Percentiles rank a stretch among this genome's conserved stretches.
These are phyloP conservation scores for Ylistrum balloti DNA, from an alignment of 1,140 invertebrate genomes.

Conservation along the genomic window DNA sequence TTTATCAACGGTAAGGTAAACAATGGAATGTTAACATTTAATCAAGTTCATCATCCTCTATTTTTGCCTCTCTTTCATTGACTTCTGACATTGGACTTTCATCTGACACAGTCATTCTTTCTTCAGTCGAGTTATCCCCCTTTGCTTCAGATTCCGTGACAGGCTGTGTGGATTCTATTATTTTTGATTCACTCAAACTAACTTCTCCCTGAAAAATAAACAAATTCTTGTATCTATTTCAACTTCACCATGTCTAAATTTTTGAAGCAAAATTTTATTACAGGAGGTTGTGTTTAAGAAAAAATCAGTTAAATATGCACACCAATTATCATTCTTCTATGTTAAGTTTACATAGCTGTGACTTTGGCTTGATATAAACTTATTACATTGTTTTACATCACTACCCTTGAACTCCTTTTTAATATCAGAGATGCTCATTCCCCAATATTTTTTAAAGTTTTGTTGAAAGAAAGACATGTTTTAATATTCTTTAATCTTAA, in stretches of 20 bases:
- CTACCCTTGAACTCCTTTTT: no score
- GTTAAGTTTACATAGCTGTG: not conserved
- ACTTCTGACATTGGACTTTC: not conserved
- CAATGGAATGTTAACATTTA: not conserved
- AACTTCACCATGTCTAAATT: no score
- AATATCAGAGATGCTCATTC: no score
- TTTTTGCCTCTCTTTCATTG: not conserved
- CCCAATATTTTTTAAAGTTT: no score
- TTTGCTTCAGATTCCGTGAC: not conserved
- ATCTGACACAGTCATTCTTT: not conserved
- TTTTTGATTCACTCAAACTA: not conserved
- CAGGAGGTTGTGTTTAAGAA: no score
- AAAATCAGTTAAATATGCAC: no score
- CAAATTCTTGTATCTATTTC: not conserved
- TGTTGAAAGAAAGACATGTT: no score
- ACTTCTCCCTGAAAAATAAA: not conserved
- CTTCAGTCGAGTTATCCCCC: not conserved
- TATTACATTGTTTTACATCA: no score
- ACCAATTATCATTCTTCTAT: not conserved
- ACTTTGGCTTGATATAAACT: no score
- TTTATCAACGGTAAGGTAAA: no score
- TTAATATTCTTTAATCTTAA: no score
- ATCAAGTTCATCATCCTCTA: slow-evolving; percentile 5
- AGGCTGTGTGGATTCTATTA: not conserved
- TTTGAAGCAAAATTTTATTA: no score